These are phyloP conservation scores for Eumerus sabulonum DNA, from an alignment of 2,888 invertebrate genomes.

Conservation along the genomic window DNA sequence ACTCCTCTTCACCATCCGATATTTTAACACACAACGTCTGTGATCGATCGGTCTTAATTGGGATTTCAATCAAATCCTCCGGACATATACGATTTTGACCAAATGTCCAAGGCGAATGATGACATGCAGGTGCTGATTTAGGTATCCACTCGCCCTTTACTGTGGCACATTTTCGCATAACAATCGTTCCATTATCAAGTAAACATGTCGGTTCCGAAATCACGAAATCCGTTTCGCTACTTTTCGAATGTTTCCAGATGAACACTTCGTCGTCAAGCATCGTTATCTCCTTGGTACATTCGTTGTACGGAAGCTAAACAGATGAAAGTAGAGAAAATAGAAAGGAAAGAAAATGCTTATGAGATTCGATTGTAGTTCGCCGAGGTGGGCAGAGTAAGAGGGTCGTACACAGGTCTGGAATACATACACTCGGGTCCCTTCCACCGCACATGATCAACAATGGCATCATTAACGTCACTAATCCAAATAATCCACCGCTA, in stretches of 20 bases:
- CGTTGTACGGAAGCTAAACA: constrained; percentile 37
- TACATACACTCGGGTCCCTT: constrained; percentile 59
- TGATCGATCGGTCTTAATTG: constrained; percentile 23
- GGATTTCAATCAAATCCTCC: constrained; percentile 72
- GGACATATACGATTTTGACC: constrained; percentile 70
- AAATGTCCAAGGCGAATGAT: constrained; percentile 35
- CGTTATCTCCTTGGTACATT: constrained; percentile 46
- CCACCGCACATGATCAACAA: constrained; percentile 28
- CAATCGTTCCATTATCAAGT: constrained; percentile 69
- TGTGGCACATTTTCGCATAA: constrained; percentile 55
- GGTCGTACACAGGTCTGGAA: constrained; percentile 1
- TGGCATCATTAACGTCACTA: constrained; percentile 43
- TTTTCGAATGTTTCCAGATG: constrained; percentile 48
- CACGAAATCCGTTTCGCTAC: constrained; percentile 49
- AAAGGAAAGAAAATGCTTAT: constrained; percentile 13
- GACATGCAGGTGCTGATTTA: constrained; percentile 70
- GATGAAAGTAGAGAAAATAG: too few species aligned
- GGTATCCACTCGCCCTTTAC: constrained; percentile 72
- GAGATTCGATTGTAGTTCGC: background rate
- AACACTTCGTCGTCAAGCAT: constrained; percentile 27
- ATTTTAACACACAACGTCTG: constrained; percentile 74
- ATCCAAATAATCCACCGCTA: constrained; percentile 50
- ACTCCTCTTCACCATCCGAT: constrained; percentile 71
- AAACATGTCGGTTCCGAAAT: constrained; percentile 76
- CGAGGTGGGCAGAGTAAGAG: too few species aligned